Evolutionary conservation across 1,140 invertebrate genomes (phyloP).

Genomic region (Diprion similis): DNA sequence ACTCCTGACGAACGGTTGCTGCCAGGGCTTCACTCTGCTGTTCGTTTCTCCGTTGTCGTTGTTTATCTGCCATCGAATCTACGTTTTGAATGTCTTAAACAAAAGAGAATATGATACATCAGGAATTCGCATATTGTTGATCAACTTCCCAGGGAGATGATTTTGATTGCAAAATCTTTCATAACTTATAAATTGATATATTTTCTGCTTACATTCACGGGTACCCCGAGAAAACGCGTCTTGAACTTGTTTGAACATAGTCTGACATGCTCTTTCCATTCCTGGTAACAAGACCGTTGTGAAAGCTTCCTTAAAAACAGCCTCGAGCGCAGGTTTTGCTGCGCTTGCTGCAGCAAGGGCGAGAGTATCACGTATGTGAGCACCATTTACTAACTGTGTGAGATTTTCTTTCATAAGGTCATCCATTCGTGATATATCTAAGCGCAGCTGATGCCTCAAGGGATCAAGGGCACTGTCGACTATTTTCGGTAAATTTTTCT

Average conservation of each 20-base stretch:
- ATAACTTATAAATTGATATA: not conserved
- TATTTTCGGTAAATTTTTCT: slow-evolving; percentile 61
- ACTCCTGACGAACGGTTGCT: slow-evolving; percentile 47
- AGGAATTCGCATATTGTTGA: not conserved
- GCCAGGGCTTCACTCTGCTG: slow-evolving; percentile 48
- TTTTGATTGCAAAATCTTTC: too few species aligned
- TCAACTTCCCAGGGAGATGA: not conserved
- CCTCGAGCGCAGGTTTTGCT: slow-evolving; percentile 71
- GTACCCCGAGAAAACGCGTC: slow-evolving; percentile 85
- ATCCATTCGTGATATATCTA: slow-evolving; percentile 78
- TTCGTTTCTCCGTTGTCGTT: slow-evolving; percentile 49
- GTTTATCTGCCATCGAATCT: slow-evolving; percentile 47
- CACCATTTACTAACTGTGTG: slow-evolving; percentile 74
- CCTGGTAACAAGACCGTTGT: slow-evolving; percentile 77
- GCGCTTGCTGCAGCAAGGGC: slow-evolving; percentile 71
- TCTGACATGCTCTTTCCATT: slow-evolving; percentile 84
- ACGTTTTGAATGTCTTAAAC: slow-evolving; percentile 52
- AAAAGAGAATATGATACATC: slow-evolving; percentile 22
- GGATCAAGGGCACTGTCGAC: slow-evolving; percentile 69
- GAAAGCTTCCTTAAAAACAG: slow-evolving; percentile 78
- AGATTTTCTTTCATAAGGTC: slow-evolving; percentile 80
- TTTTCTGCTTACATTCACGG: slow-evolving; percentile 78
- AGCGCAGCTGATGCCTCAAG: slow-evolving; percentile 72
- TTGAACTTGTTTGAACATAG: slow-evolving; percentile 88
- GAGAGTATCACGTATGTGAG: slow-evolving; percentile 79